Percentiles rank a stretch among this genome's conserved stretches.
Conservation (phyloP, 2,888 invertebrate species). For the Heliconius sara region DNA sequence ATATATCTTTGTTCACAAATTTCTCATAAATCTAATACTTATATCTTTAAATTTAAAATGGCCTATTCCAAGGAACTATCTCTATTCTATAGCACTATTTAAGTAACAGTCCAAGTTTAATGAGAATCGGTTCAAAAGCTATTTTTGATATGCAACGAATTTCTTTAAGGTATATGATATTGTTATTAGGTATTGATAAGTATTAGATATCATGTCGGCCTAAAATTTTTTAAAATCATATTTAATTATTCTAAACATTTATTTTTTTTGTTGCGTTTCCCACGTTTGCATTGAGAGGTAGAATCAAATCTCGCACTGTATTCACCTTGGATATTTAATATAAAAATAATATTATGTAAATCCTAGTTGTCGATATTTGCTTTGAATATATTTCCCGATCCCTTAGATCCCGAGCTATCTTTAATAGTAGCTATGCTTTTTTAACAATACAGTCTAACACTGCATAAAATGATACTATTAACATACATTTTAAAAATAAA, state of each 20-base stretch:
- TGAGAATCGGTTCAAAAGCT: too few relatives aligned
- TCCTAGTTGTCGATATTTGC: background rate
- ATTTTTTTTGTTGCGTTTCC: background rate
- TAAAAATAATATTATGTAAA: background rate
- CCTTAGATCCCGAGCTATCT: background rate
- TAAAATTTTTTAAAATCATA: too few relatives aligned
- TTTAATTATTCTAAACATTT: background rate
- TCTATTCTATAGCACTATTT: too few relatives aligned
- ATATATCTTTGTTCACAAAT: too few relatives aligned
- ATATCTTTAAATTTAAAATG: too few relatives aligned
- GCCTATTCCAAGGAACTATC: too few relatives aligned
- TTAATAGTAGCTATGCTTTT: background rate
- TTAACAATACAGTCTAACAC: background rate
- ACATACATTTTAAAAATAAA: background rate
- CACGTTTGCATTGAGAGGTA: background rate
- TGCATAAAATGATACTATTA: background rate
- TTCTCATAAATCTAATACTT: too few relatives aligned
- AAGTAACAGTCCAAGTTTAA: too few relatives aligned
- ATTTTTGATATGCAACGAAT: too few relatives aligned
- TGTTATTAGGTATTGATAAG: too few relatives aligned
- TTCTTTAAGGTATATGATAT: too few relatives aligned
- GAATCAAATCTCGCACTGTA: background rate
- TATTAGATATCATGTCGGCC: too few relatives aligned
- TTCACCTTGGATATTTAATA: background rate
- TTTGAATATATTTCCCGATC: background rate